Evolutionary conservation across 1,140 invertebrate genomes (phyloP), one percentile per base, ranked within the genome.

Genomic region (Anastrepha ludens): DNA sequence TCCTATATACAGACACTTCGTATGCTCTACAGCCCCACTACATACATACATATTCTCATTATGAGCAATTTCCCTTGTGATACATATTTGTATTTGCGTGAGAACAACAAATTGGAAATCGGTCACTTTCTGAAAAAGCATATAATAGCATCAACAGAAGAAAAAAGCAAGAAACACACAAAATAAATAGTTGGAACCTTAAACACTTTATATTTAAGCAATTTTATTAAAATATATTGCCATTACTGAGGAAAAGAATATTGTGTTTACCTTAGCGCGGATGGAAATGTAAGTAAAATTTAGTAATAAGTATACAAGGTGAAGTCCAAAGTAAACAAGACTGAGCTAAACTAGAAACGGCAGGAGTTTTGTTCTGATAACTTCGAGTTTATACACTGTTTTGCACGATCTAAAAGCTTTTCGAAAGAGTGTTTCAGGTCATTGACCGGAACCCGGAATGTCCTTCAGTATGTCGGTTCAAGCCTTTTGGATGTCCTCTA

Each of bases 211-310:
- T 29, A 81, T 55, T 81, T 81, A 81, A 81, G 74, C 74, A 81
- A 81, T 81, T 81, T 81, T 81, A 81, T 81, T 81, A 81, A 81
- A 81, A 81, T 81, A 81, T 81, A 81, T 81, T 81, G 74, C 47
- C 74, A 81, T 81, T 81, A 81, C 74, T 58, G 74, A 81, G 6
- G 17, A 81, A 50, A 55, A 70, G n/a, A 74, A 6, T n/a, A n/a
- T 62, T 15, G 13, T n/a, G 9, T 62, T 62, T 62, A 5, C 13
- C n/a, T 62, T 29, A 29, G 29, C 29, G 29, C 29, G 29, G 29
- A 29, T 29, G 29, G 29, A 29, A 29, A 29, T 29, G 29, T 29
- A 29, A 29, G 29, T 29, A 0, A 29, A 29, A 29, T 29, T 29
- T 29, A 29, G 29, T 29, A 0, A 29, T 29, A 29, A 29, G 29